These are phyloP conservation scores for Mirounga angustirostris DNA, from an alignment of 2,113 vertebrate species.

Conservation along the genomic window DNA sequence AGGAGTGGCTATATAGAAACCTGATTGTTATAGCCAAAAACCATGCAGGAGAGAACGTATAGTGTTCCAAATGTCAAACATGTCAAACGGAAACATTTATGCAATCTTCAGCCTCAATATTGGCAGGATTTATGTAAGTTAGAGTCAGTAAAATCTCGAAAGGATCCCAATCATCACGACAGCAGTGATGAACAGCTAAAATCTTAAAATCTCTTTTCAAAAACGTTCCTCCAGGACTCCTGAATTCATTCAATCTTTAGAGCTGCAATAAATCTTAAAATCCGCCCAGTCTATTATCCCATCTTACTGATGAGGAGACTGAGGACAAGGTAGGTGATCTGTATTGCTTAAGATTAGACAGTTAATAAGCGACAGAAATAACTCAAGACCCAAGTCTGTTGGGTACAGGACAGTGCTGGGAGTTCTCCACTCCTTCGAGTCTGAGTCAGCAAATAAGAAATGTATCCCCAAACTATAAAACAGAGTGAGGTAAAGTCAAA, in stretches of 20 bases:
- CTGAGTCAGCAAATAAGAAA: not conserved
- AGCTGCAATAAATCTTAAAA: not conserved
- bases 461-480: not conserved
- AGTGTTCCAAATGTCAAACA: not conserved
- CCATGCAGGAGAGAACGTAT: accelerated
- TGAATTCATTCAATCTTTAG: not conserved
- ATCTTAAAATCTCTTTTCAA: not conserved
- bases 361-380: not conserved
- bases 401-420: not conserved
- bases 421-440: not conserved
- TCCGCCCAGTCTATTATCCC: not conserved
- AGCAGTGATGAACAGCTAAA: not conserved
- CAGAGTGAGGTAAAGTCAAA: no score
- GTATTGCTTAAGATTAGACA: not conserved
- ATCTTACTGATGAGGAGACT: not conserved
- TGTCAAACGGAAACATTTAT: not conserved
- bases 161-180: not conserved
- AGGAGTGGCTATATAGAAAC: not conserved
- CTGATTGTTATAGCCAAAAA: not conserved
- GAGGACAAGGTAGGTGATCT: not conserved
- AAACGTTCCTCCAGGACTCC: not conserved
- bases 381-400: not conserved
- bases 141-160: not conserved
- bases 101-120: accelerated
- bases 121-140: not conserved